A percentile compares a stretch with the other conserved stretches of the same genome.
Conservation (phyloP, 2,888 invertebrate species). For the Diloba caeruleocephala region DNA sequence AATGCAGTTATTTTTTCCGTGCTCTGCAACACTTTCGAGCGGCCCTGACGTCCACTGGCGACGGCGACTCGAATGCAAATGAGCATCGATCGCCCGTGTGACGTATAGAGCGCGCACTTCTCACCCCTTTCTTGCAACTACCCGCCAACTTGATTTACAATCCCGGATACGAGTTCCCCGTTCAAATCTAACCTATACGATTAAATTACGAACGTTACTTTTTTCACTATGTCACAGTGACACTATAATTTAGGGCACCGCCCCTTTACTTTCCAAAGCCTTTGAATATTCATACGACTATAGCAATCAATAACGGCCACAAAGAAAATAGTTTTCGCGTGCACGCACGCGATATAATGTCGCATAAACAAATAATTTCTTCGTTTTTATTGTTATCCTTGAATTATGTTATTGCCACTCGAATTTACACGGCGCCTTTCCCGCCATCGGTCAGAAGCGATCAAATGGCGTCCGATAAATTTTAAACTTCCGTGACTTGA, state of each 20-base stretch:
- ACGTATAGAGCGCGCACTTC: constrained; percentile 84
- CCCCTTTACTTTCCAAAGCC: constrained; percentile 84
- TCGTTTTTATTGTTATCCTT: constrained; percentile 82
- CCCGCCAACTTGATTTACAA: constrained; percentile 86
- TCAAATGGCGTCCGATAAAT: constrained; percentile 78
- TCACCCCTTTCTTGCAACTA: constrained; percentile 88
- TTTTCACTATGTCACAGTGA: constrained; percentile 86
- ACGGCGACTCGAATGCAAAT: constrained; percentile 85
- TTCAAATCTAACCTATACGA: constrained; percentile 78
- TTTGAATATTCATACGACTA: constrained; percentile 88
- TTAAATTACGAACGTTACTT: constrained; percentile 79
- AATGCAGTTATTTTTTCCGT: constrained; percentile 80
- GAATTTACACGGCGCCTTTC: constrained; percentile 67
- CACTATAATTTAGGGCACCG: constrained; percentile 87
- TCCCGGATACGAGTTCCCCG: constrained; percentile 83
- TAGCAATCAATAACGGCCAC: constrained; percentile 87
- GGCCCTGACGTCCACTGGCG: constrained; percentile 83
- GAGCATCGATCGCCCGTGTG: constrained; percentile 84
- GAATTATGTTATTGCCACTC: constrained; percentile 74
- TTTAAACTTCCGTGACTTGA: constrained; percentile 83
- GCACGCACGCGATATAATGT: constrained; percentile 87
- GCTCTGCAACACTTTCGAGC: constrained; percentile 85
- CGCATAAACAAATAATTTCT: constrained; percentile 88
- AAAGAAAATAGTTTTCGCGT: constrained; percentile 88
- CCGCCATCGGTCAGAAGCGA: constrained; percentile 66